Conservation (phyloP, 30 jellyfish, hydroid and myxozoan species). For the Nemopilema nomurai region DNA sequence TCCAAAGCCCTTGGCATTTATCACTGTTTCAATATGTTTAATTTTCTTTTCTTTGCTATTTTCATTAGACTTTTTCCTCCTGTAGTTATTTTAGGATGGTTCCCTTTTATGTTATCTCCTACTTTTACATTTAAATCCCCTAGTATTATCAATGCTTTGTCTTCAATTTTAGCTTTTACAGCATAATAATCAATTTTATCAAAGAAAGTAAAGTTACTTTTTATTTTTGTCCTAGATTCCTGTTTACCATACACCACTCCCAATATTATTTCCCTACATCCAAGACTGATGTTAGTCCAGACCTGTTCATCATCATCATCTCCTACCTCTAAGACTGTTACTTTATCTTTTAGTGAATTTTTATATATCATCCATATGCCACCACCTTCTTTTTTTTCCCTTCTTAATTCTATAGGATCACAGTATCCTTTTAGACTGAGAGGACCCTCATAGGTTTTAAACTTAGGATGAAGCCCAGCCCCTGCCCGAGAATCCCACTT, state of each 20-base stretch:
- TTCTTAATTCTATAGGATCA: constrained; percentile 19
- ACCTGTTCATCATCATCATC: constrained; percentile 20
- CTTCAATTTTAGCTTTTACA: constrained; percentile 1
- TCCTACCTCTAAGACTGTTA: constrained; percentile 18
- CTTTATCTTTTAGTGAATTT: constrained; percentile 10
- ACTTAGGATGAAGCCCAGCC: no score
- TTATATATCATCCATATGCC: constrained; percentile 21
- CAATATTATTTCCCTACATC: constrained; percentile 4
- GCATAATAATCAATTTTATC: constrained; percentile 4
- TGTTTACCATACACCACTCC: constrained; percentile 38
- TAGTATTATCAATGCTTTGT: constrained; percentile 3
- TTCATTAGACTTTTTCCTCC: constrained; percentile 8
- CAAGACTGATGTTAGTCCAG: constrained; percentile 6
- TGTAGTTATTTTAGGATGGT: background rate
- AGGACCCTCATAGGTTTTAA: background rate
- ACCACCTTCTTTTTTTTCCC: constrained; percentile 21
- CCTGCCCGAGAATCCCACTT: no score
- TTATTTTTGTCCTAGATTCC: constrained; percentile 7
- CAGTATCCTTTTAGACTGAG: constrained; percentile 3
- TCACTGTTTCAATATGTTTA: constrained; percentile 8
- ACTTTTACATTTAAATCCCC: constrained; percentile 6
- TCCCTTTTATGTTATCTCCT: constrained; percentile 2
- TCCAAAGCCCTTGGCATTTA: constrained; percentile 11
- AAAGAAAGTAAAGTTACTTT: constrained; percentile 2
- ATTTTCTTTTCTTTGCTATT: constrained; percentile 4